Conservation (phyloP, 2,888 invertebrate genomes). For the Aspidiotus rigidus region DNA sequence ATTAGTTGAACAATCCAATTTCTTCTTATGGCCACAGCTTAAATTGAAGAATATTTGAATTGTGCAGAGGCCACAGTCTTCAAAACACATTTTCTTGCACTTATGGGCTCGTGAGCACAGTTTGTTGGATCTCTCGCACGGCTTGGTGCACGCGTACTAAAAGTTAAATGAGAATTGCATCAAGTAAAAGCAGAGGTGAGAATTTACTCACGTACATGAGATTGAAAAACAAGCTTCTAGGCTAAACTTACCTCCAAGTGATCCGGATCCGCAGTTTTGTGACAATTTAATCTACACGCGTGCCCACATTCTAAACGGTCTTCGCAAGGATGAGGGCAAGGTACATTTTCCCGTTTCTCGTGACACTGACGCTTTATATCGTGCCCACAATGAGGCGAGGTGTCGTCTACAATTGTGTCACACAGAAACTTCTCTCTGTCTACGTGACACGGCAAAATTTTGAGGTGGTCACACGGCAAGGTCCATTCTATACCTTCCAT, state of each 20-base stretch:
- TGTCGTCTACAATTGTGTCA: slow-evolving; percentile 23
- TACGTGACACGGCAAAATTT: slow-evolving; percentile 40
- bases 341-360: slow-evolving; percentile 40
- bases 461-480: slow-evolving; percentile 42
- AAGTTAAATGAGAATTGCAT: neutral
- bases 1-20: slow-evolving; percentile 43
- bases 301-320: slow-evolving; percentile 56
- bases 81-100: slow-evolving; percentile 47
- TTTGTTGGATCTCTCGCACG: slow-evolving; percentile 45
- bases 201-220: neutral
- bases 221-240: neutral
- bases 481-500: slow-evolving; percentile 19
- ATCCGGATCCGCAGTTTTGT: slow-evolving; percentile 51
- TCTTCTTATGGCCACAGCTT: slow-evolving; percentile 46
- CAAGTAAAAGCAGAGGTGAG: neutral
- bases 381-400: slow-evolving; percentile 37
- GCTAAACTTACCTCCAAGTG: slow-evolving; percentile 47
- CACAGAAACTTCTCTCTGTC: slow-evolving; percentile 37
- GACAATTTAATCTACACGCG: slow-evolving; percentile 51
- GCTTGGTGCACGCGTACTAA: slow-evolving; percentile 45
- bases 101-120: slow-evolving; percentile 48
- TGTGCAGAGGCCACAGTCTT: slow-evolving; percentile 47
- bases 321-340: slow-evolving; percentile 48
- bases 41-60: slow-evolving; percentile 46
- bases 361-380: slow-evolving; percentile 42